These are phyloP conservation scores for Platysternon megacephalum DNA, from an alignment of 2,113 vertebrate genomes.

Conservation along the genomic window DNA sequence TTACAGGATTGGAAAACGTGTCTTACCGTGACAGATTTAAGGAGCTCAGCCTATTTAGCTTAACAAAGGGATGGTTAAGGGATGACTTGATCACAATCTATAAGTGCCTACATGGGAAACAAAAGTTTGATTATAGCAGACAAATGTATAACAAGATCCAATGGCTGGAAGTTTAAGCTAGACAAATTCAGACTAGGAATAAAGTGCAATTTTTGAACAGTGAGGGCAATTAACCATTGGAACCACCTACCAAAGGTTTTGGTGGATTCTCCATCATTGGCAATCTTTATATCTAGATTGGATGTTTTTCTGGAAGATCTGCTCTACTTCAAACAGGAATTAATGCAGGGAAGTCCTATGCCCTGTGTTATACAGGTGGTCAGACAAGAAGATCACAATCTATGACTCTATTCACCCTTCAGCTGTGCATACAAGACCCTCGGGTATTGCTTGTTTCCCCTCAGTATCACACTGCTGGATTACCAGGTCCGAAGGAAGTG, in stretches of 20 bases:
- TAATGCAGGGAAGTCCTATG: neutral
- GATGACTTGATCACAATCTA: neutral
- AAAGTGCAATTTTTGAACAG: neutral
- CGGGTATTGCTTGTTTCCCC: neutral
- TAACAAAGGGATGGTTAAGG: neutral
- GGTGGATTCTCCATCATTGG: neutral
- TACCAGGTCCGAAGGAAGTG: neutral
- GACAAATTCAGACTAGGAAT: neutral
- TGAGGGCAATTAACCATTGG: neutral
- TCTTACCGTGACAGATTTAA: neutral
- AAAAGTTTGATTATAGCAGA: neutral
- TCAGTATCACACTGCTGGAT: neutral
- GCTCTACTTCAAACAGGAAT: accelerated
- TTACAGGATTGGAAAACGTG: neutral
- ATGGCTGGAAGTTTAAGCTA: neutral
- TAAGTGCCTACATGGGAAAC: accelerated
- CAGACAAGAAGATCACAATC: neutral
- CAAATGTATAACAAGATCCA: neutral
- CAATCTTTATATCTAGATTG: neutral
- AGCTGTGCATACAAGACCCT: neutral
- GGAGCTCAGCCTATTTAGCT: neutral
- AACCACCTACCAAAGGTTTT: neutral
- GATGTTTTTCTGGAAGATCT: neutral
- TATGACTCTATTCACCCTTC: neutral
- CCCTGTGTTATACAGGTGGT: neutral